Evolutionary conservation across 2,888 invertebrate genomes (phyloP).

Genomic region (Automeris io): DNA sequence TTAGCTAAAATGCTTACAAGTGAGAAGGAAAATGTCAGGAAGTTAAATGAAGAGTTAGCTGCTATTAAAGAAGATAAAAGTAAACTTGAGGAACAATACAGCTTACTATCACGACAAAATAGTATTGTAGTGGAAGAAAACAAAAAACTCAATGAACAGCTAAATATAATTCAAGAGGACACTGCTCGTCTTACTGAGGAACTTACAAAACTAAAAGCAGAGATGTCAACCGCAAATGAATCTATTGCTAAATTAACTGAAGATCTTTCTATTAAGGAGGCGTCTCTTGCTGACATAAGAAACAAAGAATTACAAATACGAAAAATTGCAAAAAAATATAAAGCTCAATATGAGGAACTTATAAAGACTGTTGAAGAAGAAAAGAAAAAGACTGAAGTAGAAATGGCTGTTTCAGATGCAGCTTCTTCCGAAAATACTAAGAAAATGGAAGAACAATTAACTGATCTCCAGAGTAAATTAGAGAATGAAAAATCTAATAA

Average conservation of each 20-base stretch:
- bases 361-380: slow-evolving; percentile 81
- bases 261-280: slow-evolving; percentile 81
- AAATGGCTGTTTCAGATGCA: slow-evolving; percentile 66
- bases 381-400: slow-evolving; percentile 75
- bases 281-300: slow-evolving; percentile 80
- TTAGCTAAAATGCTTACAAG: slow-evolving; percentile 85
- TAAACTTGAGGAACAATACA: slow-evolving; percentile 82
- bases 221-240: slow-evolving; percentile 75
- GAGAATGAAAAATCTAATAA: slow-evolving; percentile 75
- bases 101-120: slow-evolving; percentile 77
- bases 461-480: slow-evolving; percentile 58
- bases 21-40: slow-evolving; percentile 84
- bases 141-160: slow-evolving; percentile 80
- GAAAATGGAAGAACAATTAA: slow-evolving; percentile 68
- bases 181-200: slow-evolving; percentile 78
- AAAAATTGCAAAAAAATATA: slow-evolving; percentile 95
- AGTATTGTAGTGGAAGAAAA: slow-evolving; percentile 79
- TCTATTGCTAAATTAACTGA: slow-evolving; percentile 80
- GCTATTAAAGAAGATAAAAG: slow-evolving; percentile 79
- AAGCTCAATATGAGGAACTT: slow-evolving; percentile 88
- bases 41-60: slow-evolving; percentile 81
- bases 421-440: slow-evolving; percentile 66
- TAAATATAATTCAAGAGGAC: slow-evolving; percentile 75
- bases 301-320: slow-evolving; percentile 85
- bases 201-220: slow-evolving; percentile 79